Conservation (phyloP, 2,113 vertebrate species). For the Paraplagusia blochii region DNA sequence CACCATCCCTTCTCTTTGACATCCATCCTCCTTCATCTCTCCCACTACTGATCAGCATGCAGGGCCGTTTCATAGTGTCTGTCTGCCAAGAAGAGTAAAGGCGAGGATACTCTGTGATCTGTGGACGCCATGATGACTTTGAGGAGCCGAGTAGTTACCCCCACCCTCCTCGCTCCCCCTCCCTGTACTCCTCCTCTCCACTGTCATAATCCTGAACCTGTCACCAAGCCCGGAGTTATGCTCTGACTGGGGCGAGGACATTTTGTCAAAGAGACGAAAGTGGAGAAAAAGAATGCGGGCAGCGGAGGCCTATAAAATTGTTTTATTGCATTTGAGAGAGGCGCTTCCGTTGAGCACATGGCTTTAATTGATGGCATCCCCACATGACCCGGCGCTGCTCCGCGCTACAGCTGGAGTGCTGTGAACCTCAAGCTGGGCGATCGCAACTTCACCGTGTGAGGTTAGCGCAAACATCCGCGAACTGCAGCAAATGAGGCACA, state of each 20-base stretch:
- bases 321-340: slow-evolving; percentile 71
- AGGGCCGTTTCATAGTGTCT: slow-evolving; percentile 30
- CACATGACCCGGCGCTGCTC: slow-evolving; percentile 37
- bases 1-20: slow-evolving; percentile 71
- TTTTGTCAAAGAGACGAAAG: slow-evolving; percentile 77
- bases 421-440: slow-evolving; percentile 10
- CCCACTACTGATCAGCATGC: slow-evolving; percentile 69
- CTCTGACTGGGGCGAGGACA: slow-evolving; percentile 56
- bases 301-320: slow-evolving; percentile 72
- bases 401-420: slow-evolving; percentile 6
- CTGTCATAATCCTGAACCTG: slow-evolving; percentile 63
- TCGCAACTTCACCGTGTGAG: neutral
- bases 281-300: slow-evolving; percentile 64
- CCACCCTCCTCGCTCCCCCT: slow-evolving; percentile 35
- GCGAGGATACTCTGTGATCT: slow-evolving; percentile 69
- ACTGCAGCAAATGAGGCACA: slow-evolving; percentile 20
- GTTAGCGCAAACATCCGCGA: slow-evolving; percentile 15
- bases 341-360: slow-evolving; percentile 59
- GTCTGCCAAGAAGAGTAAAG: slow-evolving; percentile 66
- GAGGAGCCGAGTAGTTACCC: slow-evolving; percentile 65
- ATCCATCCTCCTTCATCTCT: slow-evolving; percentile 61
- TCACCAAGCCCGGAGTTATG: slow-evolving; percentile 70
- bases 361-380: slow-evolving; percentile 71
- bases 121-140: slow-evolving; percentile 71
- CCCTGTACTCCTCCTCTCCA: slow-evolving; percentile 54